Conservation (phyloP, 1,140 invertebrate species). For the Drosophila pectinifera region DNA sequence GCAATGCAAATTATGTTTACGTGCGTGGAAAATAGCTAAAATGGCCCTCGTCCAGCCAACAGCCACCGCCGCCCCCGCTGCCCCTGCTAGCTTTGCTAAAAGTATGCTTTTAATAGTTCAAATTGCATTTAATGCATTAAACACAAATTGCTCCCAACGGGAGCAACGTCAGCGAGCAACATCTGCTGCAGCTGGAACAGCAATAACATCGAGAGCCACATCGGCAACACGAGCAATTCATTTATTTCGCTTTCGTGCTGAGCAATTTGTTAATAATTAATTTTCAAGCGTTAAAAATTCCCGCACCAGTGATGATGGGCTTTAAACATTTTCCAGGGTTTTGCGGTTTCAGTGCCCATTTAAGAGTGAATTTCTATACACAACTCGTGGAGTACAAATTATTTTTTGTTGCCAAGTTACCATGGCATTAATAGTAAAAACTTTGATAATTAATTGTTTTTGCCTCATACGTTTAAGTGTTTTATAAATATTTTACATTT, state of each 20-base stretch:
- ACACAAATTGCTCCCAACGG: slow-evolving; percentile 50
- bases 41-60: slow-evolving; percentile 24
- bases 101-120: slow-evolving; percentile 72
- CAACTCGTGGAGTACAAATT: background rate
- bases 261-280: slow-evolving; percentile 59
- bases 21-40: slow-evolving; percentile 50
- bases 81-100: slow-evolving; percentile 18
- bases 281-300: slow-evolving; percentile 36
- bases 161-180: slow-evolving; percentile 6
- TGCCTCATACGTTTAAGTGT: background rate
- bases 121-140: slow-evolving; percentile 71
- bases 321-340: background rate
- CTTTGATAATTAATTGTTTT: slow-evolving; percentile 21
- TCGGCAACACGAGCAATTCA: slow-evolving; percentile 37
- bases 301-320: background rate
- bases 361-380: slow-evolving; percentile 4
- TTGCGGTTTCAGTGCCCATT: background rate
- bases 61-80: too few relatives aligned
- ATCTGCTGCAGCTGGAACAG: slow-evolving; percentile 25
- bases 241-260: slow-evolving; percentile 41
- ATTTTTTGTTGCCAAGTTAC: slow-evolving; percentile 7
- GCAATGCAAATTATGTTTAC: slow-evolving; percentile 74
- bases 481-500: slow-evolving; percentile 20
- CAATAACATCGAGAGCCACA: slow-evolving; percentile 24
- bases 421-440: background rate